A percentile compares a stretch with the other conserved stretches of the same genome.
These are phyloP conservation scores for Watsonalla cultraria DNA, from an alignment of 2,888 invertebrate genomes.

Conservation along the genomic window DNA sequence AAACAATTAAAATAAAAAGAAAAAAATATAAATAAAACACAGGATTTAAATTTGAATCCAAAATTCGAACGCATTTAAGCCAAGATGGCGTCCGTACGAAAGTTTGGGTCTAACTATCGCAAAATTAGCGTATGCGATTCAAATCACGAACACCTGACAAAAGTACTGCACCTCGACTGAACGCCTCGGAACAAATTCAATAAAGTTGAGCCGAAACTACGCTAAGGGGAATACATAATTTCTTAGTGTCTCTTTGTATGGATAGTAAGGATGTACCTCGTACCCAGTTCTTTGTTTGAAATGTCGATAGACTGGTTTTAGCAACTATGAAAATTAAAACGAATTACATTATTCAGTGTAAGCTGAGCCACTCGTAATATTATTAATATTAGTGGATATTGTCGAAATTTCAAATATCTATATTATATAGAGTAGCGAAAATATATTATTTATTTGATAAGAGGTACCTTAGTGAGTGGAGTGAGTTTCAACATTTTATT, in stretches of 20 bases:
- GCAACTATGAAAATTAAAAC: neutral
- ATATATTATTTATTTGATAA: too few relatives aligned
- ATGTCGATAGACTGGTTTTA: conserved; percentile 6
- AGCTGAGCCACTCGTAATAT: too few relatives aligned
- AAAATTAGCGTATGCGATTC: conserved; percentile 41
- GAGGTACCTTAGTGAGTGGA: too few relatives aligned
- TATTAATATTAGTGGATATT: too few relatives aligned
- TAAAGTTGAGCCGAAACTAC: conserved; percentile 71
- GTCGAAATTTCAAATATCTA: too few relatives aligned
- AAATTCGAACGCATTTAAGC: conserved; percentile 6
- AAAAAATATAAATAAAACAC: neutral
- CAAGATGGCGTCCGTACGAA: conserved; percentile 29
- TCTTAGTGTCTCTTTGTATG: conserved; percentile 76
- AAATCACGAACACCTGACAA: conserved; percentile 65
- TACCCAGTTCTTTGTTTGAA: neutral
- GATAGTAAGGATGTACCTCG: conserved; percentile 36
- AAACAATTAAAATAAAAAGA: neutral
- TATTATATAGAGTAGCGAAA: too few relatives aligned
- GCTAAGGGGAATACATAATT: conserved; percentile 77
- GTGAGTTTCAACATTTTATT: too few relatives aligned
- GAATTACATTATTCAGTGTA: neutral
- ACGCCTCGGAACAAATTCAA: conserved; percentile 74
- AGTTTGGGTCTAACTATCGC: conserved; percentile 14
- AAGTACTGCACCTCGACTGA: conserved; percentile 63
- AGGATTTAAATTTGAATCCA: conserved; percentile 5